Base-by-base conservation (phyloP, 2,797 vertebrate genomes). In the Aythya fuligula region DNA sequence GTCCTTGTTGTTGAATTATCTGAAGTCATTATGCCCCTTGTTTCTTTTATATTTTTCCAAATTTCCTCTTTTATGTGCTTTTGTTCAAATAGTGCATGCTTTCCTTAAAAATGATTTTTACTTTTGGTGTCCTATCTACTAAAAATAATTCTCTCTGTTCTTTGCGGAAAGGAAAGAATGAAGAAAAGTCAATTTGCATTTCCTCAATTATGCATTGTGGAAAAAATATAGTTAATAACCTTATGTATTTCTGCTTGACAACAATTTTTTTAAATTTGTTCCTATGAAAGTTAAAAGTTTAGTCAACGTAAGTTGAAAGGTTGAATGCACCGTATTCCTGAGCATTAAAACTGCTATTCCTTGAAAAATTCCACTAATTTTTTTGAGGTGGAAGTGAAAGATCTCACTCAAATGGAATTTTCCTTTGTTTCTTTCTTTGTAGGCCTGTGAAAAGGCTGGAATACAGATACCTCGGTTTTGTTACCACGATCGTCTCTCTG, bases 401-500 rank as follows among this genome's bases (percentile, higher is more conserved):
- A 11, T 56, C 13, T 58, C 54, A 49, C 4, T 54, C n/a, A 67
- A 71, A 88, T 32, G 58, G 47, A 20, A 25, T 81, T 90, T 94
- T n/a, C 13, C 12, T 83, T n/a, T 90, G 9, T 60, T 90, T 85
- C 32, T 86, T 89, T 39, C 41, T 67, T 95, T 56, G 6, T 93
- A 99, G 99, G 99, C 99, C 39, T 99, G 99, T 96, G 99, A 99
- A 96, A 99, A 98, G 92, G 98, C 98, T 94, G 99, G 99, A 75
- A 98, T 99, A 94, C 99, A 99, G 97, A 99, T 99, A 91, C 99
- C 99, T 70, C 98, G 99, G 27, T 99, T 99, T 97, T 99, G 99
- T 97, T 99, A 99, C 66, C 99, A 99, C 13, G 99, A 99, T 96
- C 98, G 99, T 43, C 98, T 99, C 89, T 99, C 99, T 4, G 98